Conservation (phyloP, 2,797 vertebrate genomes). For the Sciurus vulgaris region DNA sequence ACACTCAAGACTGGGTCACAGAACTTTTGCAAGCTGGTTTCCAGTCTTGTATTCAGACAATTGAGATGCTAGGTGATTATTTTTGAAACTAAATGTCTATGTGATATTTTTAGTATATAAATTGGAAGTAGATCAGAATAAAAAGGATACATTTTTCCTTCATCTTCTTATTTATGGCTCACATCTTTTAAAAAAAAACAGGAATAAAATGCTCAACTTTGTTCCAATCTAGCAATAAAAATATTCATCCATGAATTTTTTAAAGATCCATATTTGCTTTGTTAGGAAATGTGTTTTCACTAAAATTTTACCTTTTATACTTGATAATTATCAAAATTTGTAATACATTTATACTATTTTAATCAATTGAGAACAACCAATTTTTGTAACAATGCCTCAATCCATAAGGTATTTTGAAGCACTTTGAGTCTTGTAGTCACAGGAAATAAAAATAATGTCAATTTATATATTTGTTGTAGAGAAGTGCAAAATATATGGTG, state of each 20-base stretch:
- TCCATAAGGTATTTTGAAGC: conserved; percentile 32
- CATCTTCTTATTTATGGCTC: conserved; percentile 62
- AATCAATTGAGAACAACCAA: neutral
- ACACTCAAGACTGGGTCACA: conserved; percentile 20
- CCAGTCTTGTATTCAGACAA: conserved; percentile 30
- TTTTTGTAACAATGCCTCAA: conserved; percentile 35
- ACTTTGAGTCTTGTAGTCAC: neutral
- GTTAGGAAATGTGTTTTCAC: conserved; percentile 51
- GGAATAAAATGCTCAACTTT: conserved; percentile 10
- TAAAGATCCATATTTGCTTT: conserved; percentile 44
- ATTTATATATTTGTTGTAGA: neutral
- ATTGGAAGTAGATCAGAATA: conserved; percentile 58
- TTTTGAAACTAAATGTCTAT: conserved; percentile 48
- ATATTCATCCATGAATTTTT: conserved; percentile 12
- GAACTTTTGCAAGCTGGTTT: neutral
- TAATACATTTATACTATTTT: conserved; percentile 38
- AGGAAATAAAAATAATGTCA: conserved; percentile 36
- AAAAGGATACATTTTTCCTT: conserved; percentile 44
- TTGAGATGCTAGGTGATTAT: conserved; percentile 20
- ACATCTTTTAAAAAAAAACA: neutral
- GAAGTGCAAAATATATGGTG: neutral
- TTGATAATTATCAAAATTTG: conserved; percentile 50
- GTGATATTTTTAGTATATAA: conserved; percentile 11
- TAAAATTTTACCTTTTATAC: conserved; percentile 44
- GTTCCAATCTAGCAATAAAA: conserved; percentile 50